Conservation (phyloP, 2,797 vertebrate species). For the Halcyon smyrnensis region DNA sequence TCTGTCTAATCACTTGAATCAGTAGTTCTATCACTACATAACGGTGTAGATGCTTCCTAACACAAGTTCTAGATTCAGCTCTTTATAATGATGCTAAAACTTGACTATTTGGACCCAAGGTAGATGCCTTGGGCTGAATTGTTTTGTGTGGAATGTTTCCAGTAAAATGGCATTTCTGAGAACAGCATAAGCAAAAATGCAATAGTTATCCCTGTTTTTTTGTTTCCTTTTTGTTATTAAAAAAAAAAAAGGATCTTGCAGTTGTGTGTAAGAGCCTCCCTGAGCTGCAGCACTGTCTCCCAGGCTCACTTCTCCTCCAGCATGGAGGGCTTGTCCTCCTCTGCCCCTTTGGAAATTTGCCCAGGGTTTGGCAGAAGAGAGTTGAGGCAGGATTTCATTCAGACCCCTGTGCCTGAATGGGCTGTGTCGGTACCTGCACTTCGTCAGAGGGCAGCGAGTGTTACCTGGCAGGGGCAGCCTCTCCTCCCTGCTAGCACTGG, state of each 20-base stretch:
- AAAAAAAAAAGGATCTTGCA: too few relatives aligned
- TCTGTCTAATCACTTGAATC: not conserved
- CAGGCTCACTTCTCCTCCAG: not conserved
- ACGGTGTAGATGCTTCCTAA: not conserved
- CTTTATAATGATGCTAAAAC: not conserved
- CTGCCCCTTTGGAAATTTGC: not conserved
- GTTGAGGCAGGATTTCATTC: not conserved
- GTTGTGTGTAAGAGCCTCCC: not conserved
- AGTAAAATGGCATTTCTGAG: not conserved
- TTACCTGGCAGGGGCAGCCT: not conserved
- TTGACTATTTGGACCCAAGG: not conserved
- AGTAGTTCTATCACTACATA: fast-evolving
- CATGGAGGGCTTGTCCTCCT: not conserved
- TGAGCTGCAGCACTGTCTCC: not conserved
- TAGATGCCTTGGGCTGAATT: not conserved
- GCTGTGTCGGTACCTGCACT: not conserved
- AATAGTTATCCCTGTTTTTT: not conserved
- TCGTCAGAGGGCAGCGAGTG: not conserved
- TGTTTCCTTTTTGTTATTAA: too few relatives aligned
- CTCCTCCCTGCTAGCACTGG: not conserved
- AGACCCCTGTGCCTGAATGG: fast-evolving
- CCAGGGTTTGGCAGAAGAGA: not conserved
- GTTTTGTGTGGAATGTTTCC: not conserved
- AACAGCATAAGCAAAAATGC: not conserved
- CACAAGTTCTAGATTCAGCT: not conserved